A percentile compares a stretch with the other conserved stretches of the same genome.
These are phyloP conservation scores for Megaceryle alcyon DNA, from an alignment of 2,797 vertebrate genomes.

Conservation along the genomic window DNA sequence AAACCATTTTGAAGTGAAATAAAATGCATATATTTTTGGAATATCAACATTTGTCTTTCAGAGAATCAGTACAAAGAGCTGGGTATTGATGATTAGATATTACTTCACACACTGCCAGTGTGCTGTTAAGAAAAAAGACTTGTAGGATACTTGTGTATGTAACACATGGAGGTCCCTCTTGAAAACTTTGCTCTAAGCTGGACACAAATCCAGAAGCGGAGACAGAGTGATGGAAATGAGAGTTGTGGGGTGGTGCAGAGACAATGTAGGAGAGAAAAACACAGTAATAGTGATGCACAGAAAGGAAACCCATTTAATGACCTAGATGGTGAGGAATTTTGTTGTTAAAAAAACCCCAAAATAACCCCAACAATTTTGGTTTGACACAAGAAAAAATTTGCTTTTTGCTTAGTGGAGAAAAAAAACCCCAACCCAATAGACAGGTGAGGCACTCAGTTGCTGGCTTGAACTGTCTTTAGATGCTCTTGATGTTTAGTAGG, in stretches of 20 bases:
- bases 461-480: neutral
- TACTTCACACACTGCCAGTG: neutral
- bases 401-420: neutral
- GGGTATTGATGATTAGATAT: neutral
- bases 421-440: neutral
- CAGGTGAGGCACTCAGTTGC: neutral
- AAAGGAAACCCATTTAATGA: neutral
- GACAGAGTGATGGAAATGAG: neutral
- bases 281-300: neutral
- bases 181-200: neutral
- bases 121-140: neutral
- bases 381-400: neutral
- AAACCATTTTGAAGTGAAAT: neutral
- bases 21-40: neutral
- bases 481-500: neutral
- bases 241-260: neutral
- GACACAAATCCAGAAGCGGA: neutral
- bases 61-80: neutral
- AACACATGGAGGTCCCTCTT: neutral
- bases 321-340: neutral
- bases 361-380: neutral
- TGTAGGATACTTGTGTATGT: neutral
- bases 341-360: neutral
- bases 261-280: neutral
- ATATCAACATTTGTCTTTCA: neutral